Evolutionary conservation across 37 sponge, comb jelly and placozoan species (phyloP).

Genomic region (Ianthella basta): DNA sequence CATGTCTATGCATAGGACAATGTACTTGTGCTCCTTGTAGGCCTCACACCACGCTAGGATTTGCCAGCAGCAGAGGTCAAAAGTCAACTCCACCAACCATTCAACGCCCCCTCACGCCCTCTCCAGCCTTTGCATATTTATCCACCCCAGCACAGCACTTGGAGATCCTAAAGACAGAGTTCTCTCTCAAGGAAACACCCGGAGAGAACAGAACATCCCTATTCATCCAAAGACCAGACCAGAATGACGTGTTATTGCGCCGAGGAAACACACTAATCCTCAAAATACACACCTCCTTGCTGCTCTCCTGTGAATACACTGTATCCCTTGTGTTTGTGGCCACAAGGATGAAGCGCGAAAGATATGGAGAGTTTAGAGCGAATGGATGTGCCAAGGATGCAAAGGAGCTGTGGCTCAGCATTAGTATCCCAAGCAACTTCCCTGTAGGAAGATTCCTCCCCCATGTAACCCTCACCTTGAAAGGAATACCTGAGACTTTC

Average conservation of each 20-base stretch:
- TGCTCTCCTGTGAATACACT: conserved; percentile 40
- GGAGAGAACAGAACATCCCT: conserved; percentile 43
- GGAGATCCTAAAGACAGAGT: conserved; percentile 30
- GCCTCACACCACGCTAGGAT: too few species aligned
- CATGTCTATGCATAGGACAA: too few species aligned
- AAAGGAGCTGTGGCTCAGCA: conserved; percentile 67
- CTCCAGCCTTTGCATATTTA: not conserved
- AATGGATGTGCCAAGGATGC: conserved; percentile 46
- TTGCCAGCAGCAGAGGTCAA: too few species aligned
- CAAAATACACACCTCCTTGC: conserved; percentile 37
- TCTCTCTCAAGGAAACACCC: conserved; percentile 20
- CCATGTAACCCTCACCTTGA: conserved; percentile 49
- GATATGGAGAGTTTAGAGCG: conserved; percentile 75
- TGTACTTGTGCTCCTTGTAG: too few species aligned
- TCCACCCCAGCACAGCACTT: not conserved
- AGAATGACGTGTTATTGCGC: not conserved
- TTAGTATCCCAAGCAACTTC: conserved; percentile 67
- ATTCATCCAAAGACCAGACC: not conserved
- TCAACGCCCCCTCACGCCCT: not conserved
- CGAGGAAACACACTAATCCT: conserved; percentile 68
- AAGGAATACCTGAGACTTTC: conserved; percentile 35
- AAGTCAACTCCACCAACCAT: not conserved
- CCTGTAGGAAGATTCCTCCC: conserved; percentile 75
- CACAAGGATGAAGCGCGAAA: conserved; percentile 52
- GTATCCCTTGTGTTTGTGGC: conserved; percentile 70